Evolutionary conservation across 2,113 vertebrate species (phyloP).

Genomic region (Phrynocephalus versicolor): DNA sequence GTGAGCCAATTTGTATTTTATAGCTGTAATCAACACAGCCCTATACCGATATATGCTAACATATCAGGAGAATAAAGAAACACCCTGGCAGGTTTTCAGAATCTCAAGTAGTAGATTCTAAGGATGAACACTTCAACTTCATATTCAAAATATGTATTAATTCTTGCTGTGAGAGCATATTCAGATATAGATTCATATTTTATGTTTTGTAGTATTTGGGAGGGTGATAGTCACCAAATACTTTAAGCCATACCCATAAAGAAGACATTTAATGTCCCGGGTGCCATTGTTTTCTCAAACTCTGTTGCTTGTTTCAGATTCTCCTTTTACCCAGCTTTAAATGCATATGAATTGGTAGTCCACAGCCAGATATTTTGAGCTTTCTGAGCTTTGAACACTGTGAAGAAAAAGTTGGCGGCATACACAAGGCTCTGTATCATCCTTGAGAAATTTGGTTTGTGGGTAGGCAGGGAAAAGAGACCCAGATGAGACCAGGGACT

Average conservation of each 20-base stretch:
- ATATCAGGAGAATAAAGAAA: constrained; percentile 39
- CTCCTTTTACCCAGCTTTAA: background rate
- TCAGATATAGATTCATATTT: background rate
- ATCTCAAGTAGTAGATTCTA: constrained; percentile 4
- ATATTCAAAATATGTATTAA: constrained; percentile 23
- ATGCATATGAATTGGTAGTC: background rate
- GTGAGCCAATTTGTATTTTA: constrained; percentile 48
- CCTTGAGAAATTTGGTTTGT: no score
- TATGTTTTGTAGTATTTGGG: background rate
- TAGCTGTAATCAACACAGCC: constrained; percentile 13
- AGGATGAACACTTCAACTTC: constrained; percentile 18
- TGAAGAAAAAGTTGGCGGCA: background rate
- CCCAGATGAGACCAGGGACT: no score
- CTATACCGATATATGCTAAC: constrained; percentile 24
- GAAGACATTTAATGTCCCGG: background rate
- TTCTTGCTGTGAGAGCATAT: constrained; percentile 18
- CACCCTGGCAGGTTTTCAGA: constrained; percentile 11
- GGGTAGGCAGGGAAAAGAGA: no score
- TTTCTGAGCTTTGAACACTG: background rate
- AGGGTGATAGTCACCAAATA: background rate
- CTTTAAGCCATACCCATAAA: background rate
- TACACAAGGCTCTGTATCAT: background rate
- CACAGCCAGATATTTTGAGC: background rate
- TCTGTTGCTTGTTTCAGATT: background rate
- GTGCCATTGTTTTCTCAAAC: background rate